Percentiles rank a stretch among this genome's conserved stretches.
These are phyloP conservation scores for Bibio marci DNA, from an alignment of 2,888 invertebrate species.

Conservation along the genomic window DNA sequence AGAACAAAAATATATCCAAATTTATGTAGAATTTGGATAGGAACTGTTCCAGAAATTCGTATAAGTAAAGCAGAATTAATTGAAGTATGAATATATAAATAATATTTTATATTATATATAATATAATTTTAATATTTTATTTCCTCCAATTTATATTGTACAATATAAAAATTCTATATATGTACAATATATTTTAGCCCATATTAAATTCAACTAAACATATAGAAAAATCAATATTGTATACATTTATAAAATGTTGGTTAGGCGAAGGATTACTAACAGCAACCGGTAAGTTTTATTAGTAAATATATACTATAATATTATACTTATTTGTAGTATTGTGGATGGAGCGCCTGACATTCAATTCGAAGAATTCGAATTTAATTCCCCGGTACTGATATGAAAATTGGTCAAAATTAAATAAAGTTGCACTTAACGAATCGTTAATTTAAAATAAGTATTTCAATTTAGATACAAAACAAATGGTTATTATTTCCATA, in stretches of 20 bases:
- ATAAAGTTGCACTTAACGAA: no score
- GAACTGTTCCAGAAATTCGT: background rate
- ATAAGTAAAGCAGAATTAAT: background rate
- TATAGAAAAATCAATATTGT: constrained; percentile 23
- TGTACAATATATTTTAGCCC: no score
- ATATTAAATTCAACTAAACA: constrained; percentile 17
- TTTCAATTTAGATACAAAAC: no score
- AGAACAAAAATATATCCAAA: background rate
- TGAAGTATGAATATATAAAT: background rate
- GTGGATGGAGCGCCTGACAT: no score
- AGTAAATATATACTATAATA: background rate
- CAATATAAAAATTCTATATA: background rate
- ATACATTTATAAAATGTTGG: constrained; percentile 20
- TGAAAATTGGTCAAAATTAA: no score
- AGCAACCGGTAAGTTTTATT: constrained; percentile 16
- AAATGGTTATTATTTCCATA: no score
- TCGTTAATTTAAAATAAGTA: no score
- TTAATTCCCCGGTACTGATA: no score
- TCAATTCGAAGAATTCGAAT: no score
- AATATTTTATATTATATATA: no score
- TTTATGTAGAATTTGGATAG: constrained; percentile 1
- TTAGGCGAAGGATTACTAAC: constrained; percentile 23
- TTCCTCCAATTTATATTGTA: background rate
- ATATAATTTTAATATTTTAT: background rate
- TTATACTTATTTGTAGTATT: no score